phyloP scores from a whole-genome alignment of 2,113 vertebrate genomes.

The Notarius quadriscutis region DNA sequence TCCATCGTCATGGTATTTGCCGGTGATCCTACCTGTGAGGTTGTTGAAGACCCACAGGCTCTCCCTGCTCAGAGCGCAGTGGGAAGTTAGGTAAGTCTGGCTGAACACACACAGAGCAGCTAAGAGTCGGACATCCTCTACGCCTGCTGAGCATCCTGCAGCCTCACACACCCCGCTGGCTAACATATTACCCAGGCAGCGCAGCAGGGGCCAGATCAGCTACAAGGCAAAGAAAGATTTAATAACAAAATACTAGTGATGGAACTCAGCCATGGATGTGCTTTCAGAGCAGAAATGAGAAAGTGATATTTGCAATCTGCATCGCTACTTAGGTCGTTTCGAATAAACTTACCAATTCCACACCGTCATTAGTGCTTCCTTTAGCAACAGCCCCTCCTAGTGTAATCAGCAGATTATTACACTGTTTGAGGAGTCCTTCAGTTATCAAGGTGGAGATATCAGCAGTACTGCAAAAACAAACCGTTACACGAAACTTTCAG shows the following conservation, averaged over 20 bases:
- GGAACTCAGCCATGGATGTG: background rate
- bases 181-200: conserved; percentile 86
- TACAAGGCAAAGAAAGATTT: conserved; percentile 52
- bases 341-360: conserved; percentile 83
- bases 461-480: conserved; percentile 59
- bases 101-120: conserved; percentile 80
- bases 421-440: conserved; percentile 70
- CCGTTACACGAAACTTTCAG: no score
- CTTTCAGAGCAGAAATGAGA: background rate
- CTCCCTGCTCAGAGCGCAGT: conserved; percentile 80
- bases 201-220: conserved; percentile 87
- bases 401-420: conserved; percentile 76
- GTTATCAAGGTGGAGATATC: conserved; percentile 69
- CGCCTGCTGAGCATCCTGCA: conserved; percentile 43
- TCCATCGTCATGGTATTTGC: background rate
- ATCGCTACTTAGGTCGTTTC: background rate
- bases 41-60: conserved; percentile 92
- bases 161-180: conserved; percentile 61
- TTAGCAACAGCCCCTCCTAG: conserved; percentile 74
- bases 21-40: conserved; percentile 81
- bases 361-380: conserved; percentile 66
- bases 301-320: background rate
- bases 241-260: background rate
- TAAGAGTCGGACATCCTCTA: conserved; percentile 72
- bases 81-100: conserved; percentile 73